These are phyloP conservation scores for Drosophila suboccidentalis DNA, from an alignment of 2,888 invertebrate species.

Conservation along the genomic window DNA sequence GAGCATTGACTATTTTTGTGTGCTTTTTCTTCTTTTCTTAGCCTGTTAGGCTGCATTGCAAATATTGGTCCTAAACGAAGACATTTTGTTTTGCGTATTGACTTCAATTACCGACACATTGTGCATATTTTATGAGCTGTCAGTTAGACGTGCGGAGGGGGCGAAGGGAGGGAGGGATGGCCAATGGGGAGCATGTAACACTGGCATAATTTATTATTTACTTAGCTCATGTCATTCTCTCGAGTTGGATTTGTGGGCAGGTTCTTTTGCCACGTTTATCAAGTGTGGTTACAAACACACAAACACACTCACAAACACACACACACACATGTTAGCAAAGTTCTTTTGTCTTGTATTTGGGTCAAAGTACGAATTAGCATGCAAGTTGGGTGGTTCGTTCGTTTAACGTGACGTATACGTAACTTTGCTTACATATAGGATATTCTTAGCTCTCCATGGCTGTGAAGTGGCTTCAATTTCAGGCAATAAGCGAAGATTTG, in stretches of 20 bases:
- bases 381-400: slow-evolving; percentile 34
- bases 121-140: slow-evolving; percentile 69
- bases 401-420: slow-evolving; percentile 39
- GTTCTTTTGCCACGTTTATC: slow-evolving; percentile 28
- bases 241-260: slow-evolving; percentile 34
- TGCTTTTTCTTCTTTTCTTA: slow-evolving; percentile 6
- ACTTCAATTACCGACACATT: slow-evolving; percentile 70
- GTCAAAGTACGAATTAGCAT: slow-evolving; percentile 75
- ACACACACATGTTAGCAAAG: background rate
- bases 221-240: slow-evolving; percentile 47
- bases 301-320: background rate
- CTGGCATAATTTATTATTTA: slow-evolving; percentile 54
- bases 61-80: slow-evolving; percentile 43
- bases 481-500: slow-evolving; percentile 60
- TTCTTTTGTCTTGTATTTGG: slow-evolving; percentile 55
- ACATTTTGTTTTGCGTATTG: slow-evolving; percentile 66
- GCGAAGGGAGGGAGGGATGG: background rate
- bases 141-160: background rate
- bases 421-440: slow-evolving; percentile 10
- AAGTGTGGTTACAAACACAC: slow-evolving; percentile 21
- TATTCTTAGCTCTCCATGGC: background rate
- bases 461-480: slow-evolving; percentile 47
- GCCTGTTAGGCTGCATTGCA: slow-evolving; percentile 6
- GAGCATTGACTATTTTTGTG: slow-evolving; percentile 15
- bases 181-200: slow-evolving; percentile 3